A percentile compares a stretch with the other conserved stretches of the same genome.
Evolutionary conservation across 2,113 vertebrate genomes (phyloP).

Genomic region (Cavia porcellus): DNA sequence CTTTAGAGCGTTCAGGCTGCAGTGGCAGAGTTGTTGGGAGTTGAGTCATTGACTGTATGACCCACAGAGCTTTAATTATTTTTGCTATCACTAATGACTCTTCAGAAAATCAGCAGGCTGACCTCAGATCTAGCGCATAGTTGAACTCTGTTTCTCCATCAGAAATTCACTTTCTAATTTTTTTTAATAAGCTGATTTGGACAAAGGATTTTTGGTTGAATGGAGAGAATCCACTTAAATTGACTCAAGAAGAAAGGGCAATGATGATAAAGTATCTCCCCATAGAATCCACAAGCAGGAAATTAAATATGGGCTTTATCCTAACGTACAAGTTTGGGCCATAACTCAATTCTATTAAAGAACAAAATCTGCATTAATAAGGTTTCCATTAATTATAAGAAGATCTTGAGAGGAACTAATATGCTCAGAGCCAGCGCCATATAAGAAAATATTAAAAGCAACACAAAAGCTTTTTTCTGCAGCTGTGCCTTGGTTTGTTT

Average conservation of each 20-base stretch:
- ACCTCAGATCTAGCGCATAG: not conserved
- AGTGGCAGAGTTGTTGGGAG: not conserved
- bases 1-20: not conserved
- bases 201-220: slow-evolving; percentile 30
- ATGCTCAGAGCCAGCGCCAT: not conserved
- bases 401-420: not conserved
- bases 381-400: slow-evolving; percentile 7
- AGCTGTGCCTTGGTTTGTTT: slow-evolving; percentile 24
- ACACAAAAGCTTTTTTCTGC: not conserved
- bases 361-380: slow-evolving; percentile 8
- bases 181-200: not conserved
- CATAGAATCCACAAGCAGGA: not conserved
- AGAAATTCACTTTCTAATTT: not conserved
- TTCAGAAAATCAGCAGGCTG: not conserved
- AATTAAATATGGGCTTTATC: slow-evolving; percentile 29
- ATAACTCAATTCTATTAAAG: slow-evolving; percentile 12
- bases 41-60: not conserved
- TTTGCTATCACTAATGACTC: not conserved
- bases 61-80: not conserved
- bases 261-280: slow-evolving; percentile 17
- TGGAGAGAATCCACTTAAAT: slow-evolving; percentile 4
- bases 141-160: slow-evolving; percentile 30
- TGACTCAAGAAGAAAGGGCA: not conserved
- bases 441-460: not conserved
- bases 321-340: not conserved